A percentile compares a stretch with the other conserved stretches of the same genome.
These are phyloP conservation scores for Oscarella lobularis DNA, from an alignment of 37 sponge, comb jelly and placozoan genomes.

Conservation along the genomic window DNA sequence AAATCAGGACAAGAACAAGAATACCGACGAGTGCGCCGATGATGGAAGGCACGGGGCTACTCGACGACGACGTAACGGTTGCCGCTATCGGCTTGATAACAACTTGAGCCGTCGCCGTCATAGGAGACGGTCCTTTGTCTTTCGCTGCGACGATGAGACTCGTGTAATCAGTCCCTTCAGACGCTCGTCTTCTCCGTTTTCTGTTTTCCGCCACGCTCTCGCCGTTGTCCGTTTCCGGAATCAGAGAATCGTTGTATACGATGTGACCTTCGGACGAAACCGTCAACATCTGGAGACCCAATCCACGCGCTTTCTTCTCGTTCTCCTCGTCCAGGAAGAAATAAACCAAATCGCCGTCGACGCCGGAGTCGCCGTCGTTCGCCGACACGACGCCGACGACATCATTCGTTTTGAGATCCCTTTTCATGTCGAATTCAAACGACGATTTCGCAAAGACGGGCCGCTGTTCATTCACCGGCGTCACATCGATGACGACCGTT, in stretches of 20 bases:
- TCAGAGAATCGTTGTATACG: not conserved
- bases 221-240: not conserved
- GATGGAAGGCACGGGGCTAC: not conserved
- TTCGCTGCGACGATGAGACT: not conserved
- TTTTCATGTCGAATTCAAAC: not conserved
- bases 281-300: too few relatives aligned
- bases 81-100: not conserved
- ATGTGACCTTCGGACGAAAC: not conserved
- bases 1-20: not conserved
- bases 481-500: not conserved
- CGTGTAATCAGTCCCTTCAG: too few relatives aligned
- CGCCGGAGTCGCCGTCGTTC: not conserved
- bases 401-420: not conserved
- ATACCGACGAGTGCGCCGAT: not conserved
- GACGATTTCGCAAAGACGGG: conserved; percentile 1
- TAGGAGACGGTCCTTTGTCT: not conserved
- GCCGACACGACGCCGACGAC: not conserved
- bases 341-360: not conserved
- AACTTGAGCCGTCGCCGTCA: not conserved
- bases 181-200: not conserved
- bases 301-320: too few relatives aligned
- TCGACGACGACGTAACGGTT: not conserved
- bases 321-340: not conserved
- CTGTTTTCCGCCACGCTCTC: not conserved
- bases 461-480: conserved; percentile 6